These are phyloP conservation scores for Paragorgia papillata DNA, from an alignment of 92 coral and sea anemone genomes.

Conservation along the genomic window DNA sequence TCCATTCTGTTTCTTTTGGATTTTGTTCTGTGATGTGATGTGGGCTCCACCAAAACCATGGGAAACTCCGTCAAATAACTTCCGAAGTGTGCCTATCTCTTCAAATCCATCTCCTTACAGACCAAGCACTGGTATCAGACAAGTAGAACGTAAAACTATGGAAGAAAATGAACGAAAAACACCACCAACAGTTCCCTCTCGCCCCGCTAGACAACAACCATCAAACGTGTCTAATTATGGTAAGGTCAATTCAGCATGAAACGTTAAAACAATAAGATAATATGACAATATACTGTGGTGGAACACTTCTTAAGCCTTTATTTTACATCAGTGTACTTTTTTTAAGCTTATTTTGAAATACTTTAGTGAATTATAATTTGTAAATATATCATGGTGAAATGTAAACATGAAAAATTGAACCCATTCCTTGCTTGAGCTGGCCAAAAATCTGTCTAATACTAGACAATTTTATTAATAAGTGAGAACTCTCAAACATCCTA, in stretches of 20 bases:
- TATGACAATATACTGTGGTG: too few relatives aligned
- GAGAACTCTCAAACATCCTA: too few relatives aligned
- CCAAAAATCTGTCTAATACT: too few relatives aligned
- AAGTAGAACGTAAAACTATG: conserved; percentile 34
- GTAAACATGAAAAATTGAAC: too few relatives aligned
- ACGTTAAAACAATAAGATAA: too few relatives aligned
- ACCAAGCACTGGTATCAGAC: conserved; percentile 28
- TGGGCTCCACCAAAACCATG: conserved; percentile 95
- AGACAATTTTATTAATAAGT: too few relatives aligned
- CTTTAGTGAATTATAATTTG: too few relatives aligned
- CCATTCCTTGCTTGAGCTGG: too few relatives aligned
- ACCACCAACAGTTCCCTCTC: conserved; percentile 77
- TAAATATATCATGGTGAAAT: too few relatives aligned
- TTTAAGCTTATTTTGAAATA: too few relatives aligned
- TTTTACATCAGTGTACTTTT: too few relatives aligned
- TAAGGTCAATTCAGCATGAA: conserved; percentile 6
- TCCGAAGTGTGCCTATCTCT: conserved; percentile 60
- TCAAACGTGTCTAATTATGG: conserved; percentile 45
- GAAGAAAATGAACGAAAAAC: conserved; percentile 40
- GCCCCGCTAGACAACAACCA: conserved; percentile 71
- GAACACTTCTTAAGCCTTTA: too few relatives aligned
- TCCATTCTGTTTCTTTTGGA: background rate
- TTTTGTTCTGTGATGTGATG: conserved; percentile 57
- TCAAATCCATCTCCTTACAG: conserved; percentile 56
- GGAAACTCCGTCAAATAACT: conserved; percentile 78